phyloP scores from a whole-genome alignment of 2,113 vertebrate species.

The Pholis gunnellus region DNA sequence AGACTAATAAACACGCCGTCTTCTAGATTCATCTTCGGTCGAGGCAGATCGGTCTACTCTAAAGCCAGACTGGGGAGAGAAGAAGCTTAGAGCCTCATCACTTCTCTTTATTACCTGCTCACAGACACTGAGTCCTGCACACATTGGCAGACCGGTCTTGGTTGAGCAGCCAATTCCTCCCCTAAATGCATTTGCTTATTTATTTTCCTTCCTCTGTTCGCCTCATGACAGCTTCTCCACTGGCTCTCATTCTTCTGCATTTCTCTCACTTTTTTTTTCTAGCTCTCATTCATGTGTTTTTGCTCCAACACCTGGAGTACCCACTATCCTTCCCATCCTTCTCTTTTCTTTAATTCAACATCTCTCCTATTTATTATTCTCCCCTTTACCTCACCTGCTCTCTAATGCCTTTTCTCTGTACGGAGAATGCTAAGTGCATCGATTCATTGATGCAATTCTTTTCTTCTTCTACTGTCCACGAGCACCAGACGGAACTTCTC shows the following conservation, averaged over 20 bases:
- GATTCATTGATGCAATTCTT: constrained; percentile 37
- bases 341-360: constrained; percentile 41
- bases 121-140: constrained; percentile 50
- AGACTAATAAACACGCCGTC: neutral
- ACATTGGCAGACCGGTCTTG: constrained; percentile 66
- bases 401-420: constrained; percentile 23
- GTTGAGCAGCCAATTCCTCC: constrained; percentile 69
- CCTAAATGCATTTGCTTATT: constrained; percentile 69
- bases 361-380: constrained; percentile 52
- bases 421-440: constrained; percentile 46
- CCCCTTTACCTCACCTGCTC: constrained; percentile 33
- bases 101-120: constrained; percentile 79
- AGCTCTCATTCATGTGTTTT: constrained; percentile 43
- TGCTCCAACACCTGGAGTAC: constrained; percentile 30
- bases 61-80: constrained; percentile 14
- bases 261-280: neutral
- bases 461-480: neutral
- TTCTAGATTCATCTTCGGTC: neutral
- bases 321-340: constrained; percentile 19
- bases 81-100: constrained; percentile 72
- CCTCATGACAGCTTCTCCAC: constrained; percentile 27
- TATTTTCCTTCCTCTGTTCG: constrained; percentile 30
- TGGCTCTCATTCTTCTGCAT: constrained; percentile 20
- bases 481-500: no score
- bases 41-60: constrained; percentile 28